A percentile compares a stretch with the other conserved stretches of the same genome.
Conservation (phyloP, 2,797 vertebrate species). For the Dendrocincla tyrannina region DNA sequence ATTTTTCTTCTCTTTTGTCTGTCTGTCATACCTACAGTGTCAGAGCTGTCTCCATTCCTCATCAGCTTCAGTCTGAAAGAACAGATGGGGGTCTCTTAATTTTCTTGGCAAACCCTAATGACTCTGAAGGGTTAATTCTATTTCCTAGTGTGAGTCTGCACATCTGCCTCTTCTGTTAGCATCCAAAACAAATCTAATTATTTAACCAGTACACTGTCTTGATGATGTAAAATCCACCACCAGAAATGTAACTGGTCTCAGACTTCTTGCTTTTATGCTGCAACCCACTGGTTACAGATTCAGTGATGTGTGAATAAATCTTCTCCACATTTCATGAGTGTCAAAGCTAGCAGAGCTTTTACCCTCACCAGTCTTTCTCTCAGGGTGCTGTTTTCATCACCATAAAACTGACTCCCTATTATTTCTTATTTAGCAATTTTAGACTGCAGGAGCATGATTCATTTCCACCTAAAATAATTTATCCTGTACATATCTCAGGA, state of each 20-base stretch:
- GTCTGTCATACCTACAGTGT: neutral
- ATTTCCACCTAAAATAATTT: constrained; percentile 30
- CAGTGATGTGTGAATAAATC: neutral
- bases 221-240: neutral
- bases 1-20: neutral
- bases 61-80: neutral
- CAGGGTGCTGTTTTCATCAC: neutral
- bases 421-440: constrained; percentile 7
- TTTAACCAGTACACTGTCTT: neutral
- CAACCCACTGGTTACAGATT: neutral
- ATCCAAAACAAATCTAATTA: neutral
- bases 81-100: neutral
- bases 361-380: neutral
- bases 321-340: neutral
- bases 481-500: neutral
- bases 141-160: neutral
- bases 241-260: neutral
- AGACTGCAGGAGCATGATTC: neutral
- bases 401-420: constrained; percentile 17
- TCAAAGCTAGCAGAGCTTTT: neutral
- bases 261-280: neutral
- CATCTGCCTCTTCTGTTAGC: neutral
- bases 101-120: neutral
- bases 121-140: neutral
- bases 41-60: neutral